These are phyloP conservation scores for Pelecanoides urinatrix DNA, from an alignment of 2,113 vertebrate genomes.

Conservation along the genomic window DNA sequence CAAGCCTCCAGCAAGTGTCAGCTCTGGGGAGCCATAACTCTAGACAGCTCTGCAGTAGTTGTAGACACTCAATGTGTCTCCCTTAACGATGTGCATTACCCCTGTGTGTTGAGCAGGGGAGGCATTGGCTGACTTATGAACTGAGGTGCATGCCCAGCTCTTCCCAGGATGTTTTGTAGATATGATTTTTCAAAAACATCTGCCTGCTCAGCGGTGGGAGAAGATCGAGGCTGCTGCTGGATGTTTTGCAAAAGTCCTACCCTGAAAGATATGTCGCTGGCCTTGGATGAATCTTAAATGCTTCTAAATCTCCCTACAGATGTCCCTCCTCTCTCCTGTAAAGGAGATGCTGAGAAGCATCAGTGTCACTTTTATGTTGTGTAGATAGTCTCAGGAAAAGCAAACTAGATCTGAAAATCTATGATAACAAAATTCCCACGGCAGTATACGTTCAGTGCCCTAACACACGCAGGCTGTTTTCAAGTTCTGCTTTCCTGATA, in stretches of 20 bases:
- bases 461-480: not conserved
- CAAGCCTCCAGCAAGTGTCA: not conserved
- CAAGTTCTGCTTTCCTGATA: not conserved
- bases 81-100: rapidly evolving
- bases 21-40: not conserved
- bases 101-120: not conserved
- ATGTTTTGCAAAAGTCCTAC: not conserved
- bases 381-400: not conserved
- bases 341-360: not conserved
- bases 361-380: not conserved
- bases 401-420: not conserved
- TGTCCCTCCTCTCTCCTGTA: not conserved
- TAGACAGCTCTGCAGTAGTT: not conserved
- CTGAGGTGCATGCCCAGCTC: not conserved
- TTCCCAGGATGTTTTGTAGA: not conserved
- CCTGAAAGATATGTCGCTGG: not conserved
- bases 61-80: not conserved
- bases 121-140: not conserved
- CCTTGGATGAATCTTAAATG: not conserved
- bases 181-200: not conserved
- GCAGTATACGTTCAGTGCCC: not conserved
- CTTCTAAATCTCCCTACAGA: not conserved
- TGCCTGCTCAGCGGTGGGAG: not conserved
- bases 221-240: not conserved
- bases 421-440: not conserved